Evolutionary conservation across 2,797 vertebrate species (phyloP).

Genomic region (Periophthalmus magnuspinnatus): DNA sequence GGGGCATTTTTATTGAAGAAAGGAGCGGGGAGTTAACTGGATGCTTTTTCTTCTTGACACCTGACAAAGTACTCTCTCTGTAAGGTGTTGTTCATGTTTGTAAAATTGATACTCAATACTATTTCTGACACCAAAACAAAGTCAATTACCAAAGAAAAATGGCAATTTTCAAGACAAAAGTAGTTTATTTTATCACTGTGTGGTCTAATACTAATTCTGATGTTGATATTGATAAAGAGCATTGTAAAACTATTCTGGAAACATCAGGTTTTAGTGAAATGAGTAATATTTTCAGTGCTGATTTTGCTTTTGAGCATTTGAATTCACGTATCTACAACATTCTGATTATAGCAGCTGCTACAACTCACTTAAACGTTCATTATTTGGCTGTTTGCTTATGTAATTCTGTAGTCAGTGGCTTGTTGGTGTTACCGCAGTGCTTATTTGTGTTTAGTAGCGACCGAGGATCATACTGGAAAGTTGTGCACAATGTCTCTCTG

Average conservation of each 20-base stretch:
- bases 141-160: no score
- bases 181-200: background rate
- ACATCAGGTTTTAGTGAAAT: background rate
- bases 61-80: conserved; percentile 23
- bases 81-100: no score
- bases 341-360: conserved; percentile 22
- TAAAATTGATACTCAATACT: no score
- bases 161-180: background rate
- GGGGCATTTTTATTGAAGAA: conserved; percentile 39
- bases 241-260: background rate
- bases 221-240: background rate
- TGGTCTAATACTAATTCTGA: background rate
- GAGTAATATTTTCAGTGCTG: background rate
- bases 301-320: background rate
- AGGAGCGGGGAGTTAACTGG: conserved; percentile 48
- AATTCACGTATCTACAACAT: background rate
- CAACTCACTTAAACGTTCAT: background rate
- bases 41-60: conserved; percentile 50
- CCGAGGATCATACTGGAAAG: conserved; percentile 48
- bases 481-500: conserved; percentile 36
- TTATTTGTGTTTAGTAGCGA: conserved; percentile 22
- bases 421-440: background rate
- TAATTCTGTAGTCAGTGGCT: background rate
- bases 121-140: background rate
- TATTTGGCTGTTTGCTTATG: background rate